These are phyloP conservation scores for human (Homo sapiens) DNA, from an alignment of 2,113 vertebrate genomes.

Conservation along the genomic window DNA sequence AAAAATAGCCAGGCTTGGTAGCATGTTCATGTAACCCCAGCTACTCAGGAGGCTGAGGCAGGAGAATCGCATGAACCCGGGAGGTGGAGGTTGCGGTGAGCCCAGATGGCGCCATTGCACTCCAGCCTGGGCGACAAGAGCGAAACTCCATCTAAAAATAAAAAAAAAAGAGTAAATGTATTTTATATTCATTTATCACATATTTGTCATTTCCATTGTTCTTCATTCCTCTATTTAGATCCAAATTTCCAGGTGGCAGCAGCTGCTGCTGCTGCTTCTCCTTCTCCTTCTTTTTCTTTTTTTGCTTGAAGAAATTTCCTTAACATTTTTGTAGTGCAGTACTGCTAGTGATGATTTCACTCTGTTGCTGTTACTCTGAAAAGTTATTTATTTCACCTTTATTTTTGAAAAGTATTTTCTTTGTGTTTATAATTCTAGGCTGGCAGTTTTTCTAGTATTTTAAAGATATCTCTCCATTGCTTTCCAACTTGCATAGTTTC, in stretches of 20 bases:
- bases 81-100: no score
- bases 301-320: not conserved
- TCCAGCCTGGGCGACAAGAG: no score
- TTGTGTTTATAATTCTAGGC: not conserved
- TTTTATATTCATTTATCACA: not conserved
- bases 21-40: no score
- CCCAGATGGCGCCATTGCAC: no score
- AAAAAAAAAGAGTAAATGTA: not conserved
- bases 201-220: not conserved
- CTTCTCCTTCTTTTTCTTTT: not conserved
- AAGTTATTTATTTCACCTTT: not conserved
- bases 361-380: not conserved
- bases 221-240: not conserved
- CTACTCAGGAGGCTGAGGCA: no score
- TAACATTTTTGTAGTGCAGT: not conserved
- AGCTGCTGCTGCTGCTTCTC: not conserved
- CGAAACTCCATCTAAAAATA: no score
- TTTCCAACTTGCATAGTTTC: not conserved
- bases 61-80: no score
- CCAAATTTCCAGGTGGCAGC: not conserved
- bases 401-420: not conserved
- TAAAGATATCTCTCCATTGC: not conserved
- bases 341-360: not conserved
- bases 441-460: not conserved
- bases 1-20: no score